Evolutionary conservation across 2,113 vertebrate genomes (phyloP).

Genomic region (Macaca fascicularis): T2T-MFA8v1.1 NC_088379.1:111472501-111473000

Average conservation of each 20-base stretch:
- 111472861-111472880: background rate
- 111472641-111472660: background rate
- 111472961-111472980: background rate
- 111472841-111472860: background rate
- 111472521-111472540: background rate
- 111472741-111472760: background rate
- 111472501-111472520: background rate
- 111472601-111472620: background rate
- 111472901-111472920: background rate
- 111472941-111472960: background rate
- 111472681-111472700: constrained; percentile 15
- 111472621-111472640: background rate
- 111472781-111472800: background rate
- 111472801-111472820: background rate
- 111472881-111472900: background rate
- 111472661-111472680: background rate
- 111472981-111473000: background rate
- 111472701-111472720: background rate
- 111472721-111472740: background rate
- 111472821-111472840: constrained; percentile 29
- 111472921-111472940: background rate
- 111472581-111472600: background rate
- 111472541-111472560: background rate
- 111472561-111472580: background rate
- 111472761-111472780: constrained; percentile 24